Evolutionary conservation across 2,888 invertebrate genomes (phyloP), one percentile per base, ranked within the genome.

Genomic region (Caradrina clavipalpis): DNA sequence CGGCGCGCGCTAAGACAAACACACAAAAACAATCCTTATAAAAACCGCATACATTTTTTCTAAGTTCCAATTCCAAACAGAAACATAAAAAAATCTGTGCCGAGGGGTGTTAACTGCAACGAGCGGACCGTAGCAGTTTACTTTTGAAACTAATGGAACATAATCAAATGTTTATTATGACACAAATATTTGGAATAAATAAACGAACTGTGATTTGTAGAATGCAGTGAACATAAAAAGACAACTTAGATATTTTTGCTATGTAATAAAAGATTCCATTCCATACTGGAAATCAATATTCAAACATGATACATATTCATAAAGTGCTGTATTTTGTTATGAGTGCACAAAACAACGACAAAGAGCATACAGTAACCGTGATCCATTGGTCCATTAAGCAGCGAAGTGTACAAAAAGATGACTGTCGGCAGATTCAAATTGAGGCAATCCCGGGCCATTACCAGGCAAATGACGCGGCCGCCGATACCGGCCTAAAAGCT

Each of bases 1-100:
- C 91, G 89, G 87, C 91, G 87, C 90, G 91, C 90, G 93, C 91
- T 92, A 93, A 94, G 91, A 91, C 90, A 94, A 94, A 95, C 90
- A 94, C 82, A 92, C 85, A 94, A 94, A 94, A 92, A 91, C 88
- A 74, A 82, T 78, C 78, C 81, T 51, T 86, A 92, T 87, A 94
- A 94, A 94, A 94, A 94, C 93, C 88, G 83, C 91, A 89, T 82
- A 86, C 55, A 56, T 39, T 76, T 82, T 90, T 93, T 89, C 92
- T 89, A 93, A 90, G 92, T 90, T 87, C 84, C 87, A 89, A 90
- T 90, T 87, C 84, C 87, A 89, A 90, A 92, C 87, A 91, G 82
- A 87, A 78, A 75, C 74, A 87, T 86, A 90, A 91, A 92, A n/a
- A 93, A 91, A 90, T 81, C 75, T 62, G 73, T 69, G 86, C 81